Evolutionary conservation across 2,888 invertebrate genomes (phyloP).

Genomic region (Plebejus anna): DNA sequence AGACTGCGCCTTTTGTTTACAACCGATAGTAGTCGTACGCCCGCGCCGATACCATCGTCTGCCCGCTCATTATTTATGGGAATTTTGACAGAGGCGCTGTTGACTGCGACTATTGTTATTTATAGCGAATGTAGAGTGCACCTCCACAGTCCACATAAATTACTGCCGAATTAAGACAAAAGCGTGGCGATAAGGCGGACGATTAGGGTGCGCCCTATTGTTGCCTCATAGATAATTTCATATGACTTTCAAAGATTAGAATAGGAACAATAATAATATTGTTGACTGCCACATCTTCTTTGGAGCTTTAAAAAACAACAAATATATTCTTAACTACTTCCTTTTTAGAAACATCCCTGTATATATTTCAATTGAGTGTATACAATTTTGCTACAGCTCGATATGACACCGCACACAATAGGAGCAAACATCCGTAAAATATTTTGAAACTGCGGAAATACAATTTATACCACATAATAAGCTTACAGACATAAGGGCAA

Average conservation of each 20-base stretch:
- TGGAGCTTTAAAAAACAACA: background rate
- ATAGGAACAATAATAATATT: background rate
- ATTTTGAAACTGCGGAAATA: conserved; percentile 69
- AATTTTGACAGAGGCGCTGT: conserved; percentile 69
- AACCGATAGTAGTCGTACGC: conserved; percentile 61
- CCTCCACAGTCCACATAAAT: conserved; percentile 63
- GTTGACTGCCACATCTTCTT: background rate
- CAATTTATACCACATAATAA: conserved; percentile 75
- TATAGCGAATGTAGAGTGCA: conserved; percentile 62
- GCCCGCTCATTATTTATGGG: conserved; percentile 74
- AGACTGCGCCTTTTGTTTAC: conserved; percentile 70
- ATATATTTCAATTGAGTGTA: background rate
- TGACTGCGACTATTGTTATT: conserved; percentile 62
- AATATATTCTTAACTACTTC: no score
- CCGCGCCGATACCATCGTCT: conserved; percentile 65
- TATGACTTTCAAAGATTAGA: conserved; percentile 35
- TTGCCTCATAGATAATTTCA: conserved; percentile 51
- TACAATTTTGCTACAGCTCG: background rate
- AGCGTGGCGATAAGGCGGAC: conserved; percentile 64
- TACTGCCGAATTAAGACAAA: conserved; percentile 74
- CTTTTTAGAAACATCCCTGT: background rate
- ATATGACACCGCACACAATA: conserved; percentile 18
- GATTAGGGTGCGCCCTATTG: conserved; percentile 67
- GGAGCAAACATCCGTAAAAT: conserved; percentile 60
- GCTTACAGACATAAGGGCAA: conserved; percentile 70